Base-by-base conservation (phyloP, 2,797 vertebrate genomes). In the Zalophus californianus region DNA sequence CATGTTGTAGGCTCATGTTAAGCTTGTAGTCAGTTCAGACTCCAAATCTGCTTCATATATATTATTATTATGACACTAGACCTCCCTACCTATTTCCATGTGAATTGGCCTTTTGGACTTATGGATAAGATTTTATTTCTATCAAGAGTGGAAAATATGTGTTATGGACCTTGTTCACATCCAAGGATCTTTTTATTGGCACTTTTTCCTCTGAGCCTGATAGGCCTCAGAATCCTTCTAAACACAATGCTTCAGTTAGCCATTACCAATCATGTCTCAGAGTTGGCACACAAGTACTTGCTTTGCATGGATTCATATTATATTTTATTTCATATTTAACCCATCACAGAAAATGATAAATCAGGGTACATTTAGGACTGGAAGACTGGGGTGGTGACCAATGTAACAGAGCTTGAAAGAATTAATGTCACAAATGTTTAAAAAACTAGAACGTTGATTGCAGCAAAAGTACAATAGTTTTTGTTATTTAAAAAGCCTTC, bases 291-390 rank as follows among this genome's bases (percentile, higher is more conserved):
- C 13, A 77, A 62, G 12, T 70, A n/a, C 64, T 80, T 68, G 27
- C 0, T 83, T 87, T 80, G 86, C 62, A 48, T 35, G 84, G 32
- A 38, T 62, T 90, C 58, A 5, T 44, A 86, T 64, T 90, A 50
- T 10, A 23, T 79, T 62, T 77, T 77, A 77, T 93, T 90, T 94
- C 70, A 68, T 48, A 79, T 90, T 97, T 79, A 95, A 70, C 18
- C 3, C 12, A 88, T 82, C 15, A 75, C 3, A 25, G 64, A 25
- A 82, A 66, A 93, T 25, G 78, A 41, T 50, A 84, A 83, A 35
- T 25, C n/a, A 83, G 58, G 44, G 18, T 56, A 83, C 18, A 62
- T 75, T 90, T 70, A 75, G 56, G 35, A 66, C 50, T 60, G 77
- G 64, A 90, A 94, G 50, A 70, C 70, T 44, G 62, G 21, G 41